A percentile compares a stretch with the other conserved stretches of the same genome.
These are phyloP conservation scores for Pristionchus mayeri DNA, from an alignment of 2,888 invertebrate genomes.

Conservation along the genomic window DNA sequence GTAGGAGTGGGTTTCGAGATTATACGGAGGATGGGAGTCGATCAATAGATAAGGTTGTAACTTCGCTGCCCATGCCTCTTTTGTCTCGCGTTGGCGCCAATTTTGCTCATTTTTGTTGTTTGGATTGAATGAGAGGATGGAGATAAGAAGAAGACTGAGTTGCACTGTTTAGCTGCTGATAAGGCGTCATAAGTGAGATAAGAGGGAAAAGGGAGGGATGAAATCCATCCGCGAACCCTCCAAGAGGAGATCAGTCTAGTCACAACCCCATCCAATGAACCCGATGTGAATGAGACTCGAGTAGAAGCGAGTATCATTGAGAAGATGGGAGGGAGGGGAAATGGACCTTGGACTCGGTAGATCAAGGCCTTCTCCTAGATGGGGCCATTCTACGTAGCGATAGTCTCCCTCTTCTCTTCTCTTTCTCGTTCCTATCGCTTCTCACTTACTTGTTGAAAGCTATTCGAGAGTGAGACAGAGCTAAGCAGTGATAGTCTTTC, in stretches of 20 bases:
- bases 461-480: not conserved
- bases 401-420: not conserved
- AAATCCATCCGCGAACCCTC: not conserved
- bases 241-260: not conserved
- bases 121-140: not conserved
- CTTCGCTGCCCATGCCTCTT: not conserved
- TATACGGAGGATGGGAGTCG: no score
- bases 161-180: constrained; percentile 26
- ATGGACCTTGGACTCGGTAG: constrained; percentile 16
- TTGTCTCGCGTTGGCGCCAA: not conserved
- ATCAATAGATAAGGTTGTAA: not conserved
- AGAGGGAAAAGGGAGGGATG: not conserved
- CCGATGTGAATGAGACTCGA: not conserved
- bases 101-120: not conserved
- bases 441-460: constrained; percentile 30
- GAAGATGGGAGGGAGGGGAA: not conserved
- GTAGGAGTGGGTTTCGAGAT: no score
- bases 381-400: not conserved
- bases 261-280: not conserved
- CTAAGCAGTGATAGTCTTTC: not conserved
- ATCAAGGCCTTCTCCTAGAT: not conserved
- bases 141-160: constrained; percentile 19
- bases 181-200: constrained; percentile 36
- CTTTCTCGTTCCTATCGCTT: not conserved
- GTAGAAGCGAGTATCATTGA: no score